Base-by-base conservation (phyloP, 2,888 invertebrate species). In the Micropterix aruncella region DNA sequence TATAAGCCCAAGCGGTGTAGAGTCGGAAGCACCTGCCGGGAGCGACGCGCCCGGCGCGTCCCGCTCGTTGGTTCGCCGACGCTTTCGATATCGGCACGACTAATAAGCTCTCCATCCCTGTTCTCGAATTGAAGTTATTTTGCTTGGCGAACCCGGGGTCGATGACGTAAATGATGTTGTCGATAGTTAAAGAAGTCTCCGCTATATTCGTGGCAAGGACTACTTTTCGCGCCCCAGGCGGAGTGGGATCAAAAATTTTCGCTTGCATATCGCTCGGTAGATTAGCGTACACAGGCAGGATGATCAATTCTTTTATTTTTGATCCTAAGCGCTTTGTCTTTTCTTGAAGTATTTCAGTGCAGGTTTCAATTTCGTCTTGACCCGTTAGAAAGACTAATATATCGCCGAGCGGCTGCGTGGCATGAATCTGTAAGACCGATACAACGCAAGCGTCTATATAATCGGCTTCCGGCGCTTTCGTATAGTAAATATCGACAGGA, bases 131-230 rank as follows among this genome's bases (percentile, higher is more conserved):
- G 58, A 95, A 99, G 65, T 95, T 94, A 60, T 97, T 97, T 66
- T 97, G 96, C 62, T 99, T 99, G 40, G 93, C 92, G 69, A 96
- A 99, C 1, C 99, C 99, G n/a, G 97, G 95, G 70, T 99, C 99
- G 52, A 99, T 95, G 0, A 99, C 99, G 66, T 94, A 99, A 48
- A 93, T 84, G 50, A 99, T 99, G 55, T 97, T 97, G 60, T 99
- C 97, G 53, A 99, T 99, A 1, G 99, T 99, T 19, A 99, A 70
- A 2, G 97, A 97, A 1, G 99, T 99, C 70, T 99, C 99, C 0
- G 99, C 99, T 56, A 99, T 99, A 59, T 99, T 99, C 15, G 99
- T 99, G 0, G 99, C 99, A 40, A 99, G 65, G 5, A 99, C 87
- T 9, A 97, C 93, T 74, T 99, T 99, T 48, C 99, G 75, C 0